Evolutionary conservation across 2,113 vertebrate species (phyloP), one percentile per base, ranked within the genome.

Genomic region (Gambusia affinis): DNA sequence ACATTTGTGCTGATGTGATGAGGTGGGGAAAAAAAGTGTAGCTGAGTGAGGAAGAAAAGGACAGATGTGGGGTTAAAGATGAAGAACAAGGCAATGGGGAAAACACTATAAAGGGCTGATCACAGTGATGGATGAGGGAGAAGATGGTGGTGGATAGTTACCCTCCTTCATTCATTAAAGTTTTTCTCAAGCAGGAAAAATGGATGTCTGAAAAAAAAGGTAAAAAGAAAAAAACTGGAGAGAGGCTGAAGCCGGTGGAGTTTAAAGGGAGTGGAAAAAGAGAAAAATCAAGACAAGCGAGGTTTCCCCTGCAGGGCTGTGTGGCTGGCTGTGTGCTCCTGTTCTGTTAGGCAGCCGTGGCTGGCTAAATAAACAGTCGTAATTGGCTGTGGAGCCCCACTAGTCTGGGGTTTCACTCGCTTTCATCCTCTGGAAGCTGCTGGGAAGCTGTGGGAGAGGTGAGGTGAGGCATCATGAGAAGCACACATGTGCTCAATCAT

Each of bases 341-440:
- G 90, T 88, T 88, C 87, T 90, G 90, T 88, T 87, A 74, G 86
- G 90, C 89, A 86, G 94, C 95, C 93, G 85, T 87, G 85, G 85
- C 90, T 83, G 88, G 85, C 87, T 95, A 92, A 95, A 94, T 96
- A 95, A 96, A 96, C 95, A 96, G 92, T 92, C 92, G 94, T 97
- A 97, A 97, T 97, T 97, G 96, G 94, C 92, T 93, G 94, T 96
- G 96, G 97, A 96, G 96, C 96, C 97, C 95, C 95, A 89, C 94
- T 95, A 95, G 94, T 96, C 96, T 94, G 93, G 89, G 94, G 93
- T 95, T 95, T 94, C 91, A 92, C 87, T 92, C 78, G 88, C 93
- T 85, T 93, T 67, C 57, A 95, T 90, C 93, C 94, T 93, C 39
- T 81, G 89, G 87, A 92, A 92, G 84, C 89, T 87, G 86, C 84